Base-by-base conservation (phyloP, 2,888 invertebrate species). In the Xylocampa areola region DNA sequence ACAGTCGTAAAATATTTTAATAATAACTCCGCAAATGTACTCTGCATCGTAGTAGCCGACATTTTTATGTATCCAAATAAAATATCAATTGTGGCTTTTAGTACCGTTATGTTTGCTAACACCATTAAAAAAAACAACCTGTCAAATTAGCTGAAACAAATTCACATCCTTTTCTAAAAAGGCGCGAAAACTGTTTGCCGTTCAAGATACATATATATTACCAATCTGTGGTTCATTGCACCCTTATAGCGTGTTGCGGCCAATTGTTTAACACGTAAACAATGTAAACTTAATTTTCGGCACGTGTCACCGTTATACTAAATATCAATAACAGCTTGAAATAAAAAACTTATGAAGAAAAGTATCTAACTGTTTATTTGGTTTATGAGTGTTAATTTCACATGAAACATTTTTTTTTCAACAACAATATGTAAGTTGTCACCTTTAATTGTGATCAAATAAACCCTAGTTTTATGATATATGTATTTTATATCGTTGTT, bases 261-360 rank as follows among this genome's bases (percentile, higher is more conserved):
- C 40, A 43, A 40, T 49, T 48, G 37, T 52, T 58, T 64, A 68
- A 40, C 52, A 59, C 45, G 16, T 55, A 54, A 44, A 50, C 35
- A 53, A 23, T 29, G 13, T 35, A 53, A 33, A 49, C 25, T 35
- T 23, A 37, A 40, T 57, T 59, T 49, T 44, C 16, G 41, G 53
- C 52, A 39, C 44, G 36, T 43, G 40, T 40, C 36, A 35, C 10
- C 49, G 30, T 19, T 41, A 21, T 37, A n/a, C n/a, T n/a, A n/a
- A n/a, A n/a, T 23, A 25, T 16, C 4, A 33, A 21, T 35, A 35
- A 13, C 4, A n/a, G 19, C n/a, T n/a, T n/a, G n/a, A n/a, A n/a
- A n/a, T n/a, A n/a, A n/a, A n/a, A n/a, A n/a, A n/a, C n/a, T n/a
- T n/a, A n/a, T n/a, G n/a, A n/a, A n/a, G n/a, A n/a, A n/a, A n/a